Evolutionary conservation across 2,797 vertebrate species (phyloP).

Genomic region (Morelia viridis): DNA sequence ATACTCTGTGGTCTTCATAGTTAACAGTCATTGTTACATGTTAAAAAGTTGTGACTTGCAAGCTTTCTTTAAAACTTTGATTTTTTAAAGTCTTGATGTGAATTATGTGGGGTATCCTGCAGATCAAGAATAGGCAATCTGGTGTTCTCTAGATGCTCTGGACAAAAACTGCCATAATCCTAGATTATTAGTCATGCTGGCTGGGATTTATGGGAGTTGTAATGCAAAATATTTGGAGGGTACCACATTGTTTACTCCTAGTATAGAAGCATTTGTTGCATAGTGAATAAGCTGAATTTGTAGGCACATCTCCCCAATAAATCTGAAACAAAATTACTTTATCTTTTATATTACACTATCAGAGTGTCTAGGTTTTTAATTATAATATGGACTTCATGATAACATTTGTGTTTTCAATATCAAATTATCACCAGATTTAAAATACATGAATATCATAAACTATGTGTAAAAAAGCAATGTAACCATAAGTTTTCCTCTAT

Average conservation of each 20-base stretch:
- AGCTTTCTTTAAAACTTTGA: background rate
- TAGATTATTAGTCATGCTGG: background rate
- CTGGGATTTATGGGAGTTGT: background rate
- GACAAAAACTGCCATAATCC: background rate
- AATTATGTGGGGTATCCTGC: background rate
- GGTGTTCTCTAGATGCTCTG: background rate
- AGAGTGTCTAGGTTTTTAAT: constrained; percentile 22
- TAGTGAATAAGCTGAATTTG: background rate
- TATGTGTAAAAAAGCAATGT: background rate
- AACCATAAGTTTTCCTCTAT: background rate
- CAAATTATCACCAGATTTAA: constrained; percentile 1
- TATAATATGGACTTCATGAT: background rate
- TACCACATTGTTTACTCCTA: background rate
- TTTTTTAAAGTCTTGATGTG: background rate
- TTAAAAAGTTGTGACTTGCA: background rate
- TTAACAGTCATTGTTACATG: background rate
- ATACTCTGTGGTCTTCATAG: background rate
- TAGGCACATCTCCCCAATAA: background rate
- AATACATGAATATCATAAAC: background rate
- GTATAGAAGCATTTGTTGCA: background rate
- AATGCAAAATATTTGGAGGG: background rate
- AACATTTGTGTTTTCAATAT: background rate
- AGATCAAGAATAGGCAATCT: background rate
- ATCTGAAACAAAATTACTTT: background rate
- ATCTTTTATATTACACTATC: constrained; percentile 10